A percentile compares a stretch with the other conserved stretches of the same genome.
Conservation (phyloP, 2,888 invertebrate species). For the Lasioglossum calceatum region DNA sequence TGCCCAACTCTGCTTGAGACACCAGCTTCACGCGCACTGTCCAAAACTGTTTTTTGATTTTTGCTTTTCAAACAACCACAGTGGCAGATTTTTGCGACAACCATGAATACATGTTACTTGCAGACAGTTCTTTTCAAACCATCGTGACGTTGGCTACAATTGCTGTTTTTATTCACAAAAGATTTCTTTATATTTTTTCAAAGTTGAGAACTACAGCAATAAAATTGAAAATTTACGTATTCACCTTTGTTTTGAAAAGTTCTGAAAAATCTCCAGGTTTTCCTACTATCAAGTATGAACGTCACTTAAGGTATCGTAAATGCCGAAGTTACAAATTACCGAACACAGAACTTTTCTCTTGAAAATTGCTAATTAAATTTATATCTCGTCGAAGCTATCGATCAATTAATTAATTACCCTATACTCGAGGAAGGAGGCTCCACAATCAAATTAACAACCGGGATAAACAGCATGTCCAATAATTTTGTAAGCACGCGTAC, state of each 20-base stretch:
- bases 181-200: neutral
- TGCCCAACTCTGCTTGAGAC: neutral
- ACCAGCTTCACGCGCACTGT: neutral
- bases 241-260: neutral
- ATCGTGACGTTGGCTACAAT: neutral
- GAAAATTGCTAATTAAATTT: neutral
- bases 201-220: neutral
- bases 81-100: neutral
- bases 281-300: too few relatives aligned
- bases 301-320: neutral
- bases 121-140: neutral
- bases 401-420: constrained; percentile 1
- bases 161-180: neutral
- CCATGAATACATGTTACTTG: neutral
- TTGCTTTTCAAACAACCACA: neutral
- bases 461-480: constrained; percentile 1
- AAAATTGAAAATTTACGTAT: neutral
- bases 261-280: neutral
- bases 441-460: neutral
- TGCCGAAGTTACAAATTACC: neutral
- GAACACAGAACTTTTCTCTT: neutral
- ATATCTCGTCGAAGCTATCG: neutral
- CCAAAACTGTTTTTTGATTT: neutral
- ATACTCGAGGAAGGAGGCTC: neutral
- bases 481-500: neutral